Evolutionary conservation across 1,140 invertebrate genomes (phyloP).

Genomic region (Drosophila bipectinata): DNA sequence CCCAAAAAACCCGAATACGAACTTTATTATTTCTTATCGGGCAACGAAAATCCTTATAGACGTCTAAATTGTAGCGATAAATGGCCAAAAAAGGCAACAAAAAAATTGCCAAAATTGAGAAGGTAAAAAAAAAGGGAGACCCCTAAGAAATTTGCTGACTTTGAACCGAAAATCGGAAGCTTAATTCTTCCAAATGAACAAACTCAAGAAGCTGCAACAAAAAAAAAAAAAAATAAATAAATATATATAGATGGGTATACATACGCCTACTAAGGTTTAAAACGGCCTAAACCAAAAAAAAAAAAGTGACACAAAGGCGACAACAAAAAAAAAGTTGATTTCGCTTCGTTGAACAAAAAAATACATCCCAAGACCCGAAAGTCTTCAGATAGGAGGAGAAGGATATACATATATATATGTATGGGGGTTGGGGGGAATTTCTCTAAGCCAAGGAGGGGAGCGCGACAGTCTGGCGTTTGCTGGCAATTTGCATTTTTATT

Average conservation of each 20-base stretch:
- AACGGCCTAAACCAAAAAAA: slow-evolving; percentile 54
- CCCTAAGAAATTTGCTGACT: slow-evolving; percentile 16
- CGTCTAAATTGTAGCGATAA: slow-evolving; percentile 60
- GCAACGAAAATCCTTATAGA: slow-evolving; percentile 47
- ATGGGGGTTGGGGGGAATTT: neutral
- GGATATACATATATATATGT: neutral
- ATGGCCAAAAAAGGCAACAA: slow-evolving; percentile 29
- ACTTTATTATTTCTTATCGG: slow-evolving; percentile 57
- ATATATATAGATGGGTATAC: neutral
- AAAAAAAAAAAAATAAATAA: too few relatives aligned
- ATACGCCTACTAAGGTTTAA: slow-evolving; percentile 21
- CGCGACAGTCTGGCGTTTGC: slow-evolving; percentile 36
- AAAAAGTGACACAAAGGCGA: slow-evolving; percentile 49
- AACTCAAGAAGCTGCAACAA: slow-evolving; percentile 30
- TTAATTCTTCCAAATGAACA: slow-evolving; percentile 68
- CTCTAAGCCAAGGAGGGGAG: slow-evolving; percentile 2
- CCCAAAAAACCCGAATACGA: slow-evolving; percentile 1
- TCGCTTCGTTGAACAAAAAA: slow-evolving; percentile 57
- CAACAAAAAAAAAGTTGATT: slow-evolving; percentile 71
- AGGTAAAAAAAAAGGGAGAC: neutral
- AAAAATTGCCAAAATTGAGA: slow-evolving; percentile 15
- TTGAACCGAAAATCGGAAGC: slow-evolving; percentile 22
- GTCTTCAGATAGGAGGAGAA: neutral
- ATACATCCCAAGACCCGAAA: slow-evolving; percentile 10
- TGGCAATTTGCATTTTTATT: slow-evolving; percentile 75